Evolutionary conservation across 2,888 invertebrate species (phyloP).

Genomic region (Ochropleura leucogaster): DNA sequence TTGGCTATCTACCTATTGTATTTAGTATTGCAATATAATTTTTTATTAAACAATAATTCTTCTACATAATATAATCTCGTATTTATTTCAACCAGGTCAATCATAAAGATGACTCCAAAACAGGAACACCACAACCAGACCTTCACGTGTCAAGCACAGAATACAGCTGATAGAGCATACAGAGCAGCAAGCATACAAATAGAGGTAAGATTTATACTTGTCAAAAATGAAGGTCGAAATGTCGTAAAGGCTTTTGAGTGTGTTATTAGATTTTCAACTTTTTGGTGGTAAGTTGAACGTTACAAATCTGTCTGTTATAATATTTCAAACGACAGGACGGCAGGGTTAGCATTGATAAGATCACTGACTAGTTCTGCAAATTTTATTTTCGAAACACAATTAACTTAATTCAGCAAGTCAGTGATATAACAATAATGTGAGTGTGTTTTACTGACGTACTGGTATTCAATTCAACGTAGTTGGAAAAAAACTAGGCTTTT

Average conservation of each 20-base stretch:
- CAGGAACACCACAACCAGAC: constrained; percentile 97
- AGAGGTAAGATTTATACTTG: constrained; percentile 90
- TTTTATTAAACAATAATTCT: background rate
- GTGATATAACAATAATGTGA: background rate
- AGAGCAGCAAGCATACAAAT: constrained; percentile 95
- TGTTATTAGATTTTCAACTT: background rate
- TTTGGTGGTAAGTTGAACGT: background rate
- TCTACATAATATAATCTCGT: background rate
- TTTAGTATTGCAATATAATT: background rate
- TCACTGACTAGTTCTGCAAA: too few species aligned
- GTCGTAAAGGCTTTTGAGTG: background rate
- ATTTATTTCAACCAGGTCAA: constrained; percentile 90
- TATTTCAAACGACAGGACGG: too few species aligned
- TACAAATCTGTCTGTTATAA: background rate
- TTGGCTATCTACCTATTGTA: too few species aligned
- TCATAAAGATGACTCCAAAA: constrained; percentile 95
- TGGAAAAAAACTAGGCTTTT: too few species aligned
- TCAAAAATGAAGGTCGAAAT: background rate
- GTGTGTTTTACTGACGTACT: background rate
- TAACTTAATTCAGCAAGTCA: too few species aligned
- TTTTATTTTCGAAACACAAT: too few species aligned
- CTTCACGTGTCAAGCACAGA: constrained; percentile 97
- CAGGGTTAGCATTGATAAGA: too few species aligned
- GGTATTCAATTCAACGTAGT: too few species aligned
- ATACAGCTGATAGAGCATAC: constrained; percentile 96